These are phyloP conservation scores for Papilio helenus DNA, from an alignment of 1,140 invertebrate genomes.

Conservation along the genomic window DNA sequence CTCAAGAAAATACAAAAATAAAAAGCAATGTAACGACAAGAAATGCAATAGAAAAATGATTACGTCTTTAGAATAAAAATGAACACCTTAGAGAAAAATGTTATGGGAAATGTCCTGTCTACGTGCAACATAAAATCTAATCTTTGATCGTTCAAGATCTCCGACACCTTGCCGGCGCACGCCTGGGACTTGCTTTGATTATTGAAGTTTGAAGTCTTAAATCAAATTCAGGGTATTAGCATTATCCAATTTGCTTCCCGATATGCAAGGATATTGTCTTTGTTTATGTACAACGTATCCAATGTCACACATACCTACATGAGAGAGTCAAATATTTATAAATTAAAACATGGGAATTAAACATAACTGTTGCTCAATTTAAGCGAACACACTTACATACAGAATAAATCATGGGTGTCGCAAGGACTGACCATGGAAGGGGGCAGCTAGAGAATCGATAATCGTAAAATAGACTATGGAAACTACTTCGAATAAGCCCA, in stretches of 20 bases:
- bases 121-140: neutral
- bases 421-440: no score
- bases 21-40: neutral
- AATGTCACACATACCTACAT: neutral
- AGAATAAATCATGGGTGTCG: no score
- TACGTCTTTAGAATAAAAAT: neutral
- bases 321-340: neutral
- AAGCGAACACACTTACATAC: no score
- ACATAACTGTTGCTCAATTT: no score
- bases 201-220: constrained; percentile 75
- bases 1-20: no score
- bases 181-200: constrained; percentile 68
- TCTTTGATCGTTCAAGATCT: constrained; percentile 34
- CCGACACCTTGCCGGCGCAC: constrained; percentile 35
- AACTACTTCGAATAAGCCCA: no score
- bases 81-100: neutral
- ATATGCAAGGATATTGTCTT: constrained; percentile 41
- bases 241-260: constrained; percentile 67
- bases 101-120: neutral
- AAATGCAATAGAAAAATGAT: neutral
- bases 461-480: no score
- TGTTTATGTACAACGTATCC: constrained; percentile 23
- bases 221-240: constrained; percentile 62
- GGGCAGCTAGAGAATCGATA: no score
- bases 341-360: no score